Base-by-base conservation (phyloP, 2,888 invertebrate genomes). In the Tinea semifulvella region DNA sequence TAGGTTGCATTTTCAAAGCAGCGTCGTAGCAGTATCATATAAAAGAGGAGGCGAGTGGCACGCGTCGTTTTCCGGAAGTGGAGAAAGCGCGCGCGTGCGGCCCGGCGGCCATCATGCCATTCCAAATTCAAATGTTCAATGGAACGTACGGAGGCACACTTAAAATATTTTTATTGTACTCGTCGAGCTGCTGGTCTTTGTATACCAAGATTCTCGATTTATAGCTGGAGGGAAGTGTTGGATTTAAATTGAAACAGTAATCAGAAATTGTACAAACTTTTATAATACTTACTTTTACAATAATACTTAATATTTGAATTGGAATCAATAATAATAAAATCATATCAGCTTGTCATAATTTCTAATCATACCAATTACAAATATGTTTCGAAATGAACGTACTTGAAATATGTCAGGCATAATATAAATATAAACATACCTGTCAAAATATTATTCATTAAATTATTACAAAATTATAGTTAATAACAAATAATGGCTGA, bases 121-220 rank as follows among this genome's bases (percentile, higher is more conserved):
- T 42, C 18, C 43, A 43, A 42, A 68, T 66, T 65, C 68, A 57
- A 61, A 60, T 62, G 68, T 63, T 74, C 74, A 77, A 76, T 77
- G 75, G 70, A 64, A 70, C 74, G 73, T 70, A 68, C 66, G 76
- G 71, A 71, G 79, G 77, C 79, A 58, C 73, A 76, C 77, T 77
- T 79, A 74, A 71, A 79, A 76, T 74, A 74, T 77, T 77, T 75
- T 73, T 76, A 75, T 75, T 76, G 72, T 72, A 61, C 61, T 61
- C 55, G 16, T 17, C 20, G 16, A 40, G 22, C 20, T 40, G 19
- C 18, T 27, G 18, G 18, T 42, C 20, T 20, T 42, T 17, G 20
- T 40, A 40, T n/a, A 25, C 19, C 16, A 27, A 19, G 27, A 22
- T 42, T 3, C 10, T 42, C 17, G 10, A 42, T 42, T 28, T 18